These are phyloP conservation scores for Plestiodon gilberti DNA, from an alignment of 2,113 vertebrate genomes.

Conservation along the genomic window DNA sequence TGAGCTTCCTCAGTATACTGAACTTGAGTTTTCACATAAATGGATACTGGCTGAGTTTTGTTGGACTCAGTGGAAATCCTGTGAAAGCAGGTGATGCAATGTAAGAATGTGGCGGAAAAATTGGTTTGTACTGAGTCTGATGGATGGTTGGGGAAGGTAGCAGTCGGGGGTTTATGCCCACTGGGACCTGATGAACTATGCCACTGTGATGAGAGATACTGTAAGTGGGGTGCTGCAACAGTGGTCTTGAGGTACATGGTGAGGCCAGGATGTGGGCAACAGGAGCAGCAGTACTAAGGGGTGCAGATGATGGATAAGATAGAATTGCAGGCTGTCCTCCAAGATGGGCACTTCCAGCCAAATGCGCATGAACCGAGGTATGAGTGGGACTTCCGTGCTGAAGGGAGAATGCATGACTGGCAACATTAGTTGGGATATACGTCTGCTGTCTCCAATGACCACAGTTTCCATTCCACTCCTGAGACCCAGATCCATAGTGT, in stretches of 20 bases:
- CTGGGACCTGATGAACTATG: constrained; percentile 92
- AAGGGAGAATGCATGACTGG: constrained; percentile 88
- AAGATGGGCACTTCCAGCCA: constrained; percentile 76
- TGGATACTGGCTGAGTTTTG: constrained; percentile 97
- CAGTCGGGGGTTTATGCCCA: constrained; percentile 93
- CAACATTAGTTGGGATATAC: constrained; percentile 86
- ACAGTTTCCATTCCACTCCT: constrained; percentile 96
- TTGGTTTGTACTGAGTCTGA: constrained; percentile 93
- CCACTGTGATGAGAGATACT: constrained; percentile 85
- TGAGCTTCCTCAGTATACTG: constrained; percentile 69
- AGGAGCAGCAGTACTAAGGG: constrained; percentile 86
- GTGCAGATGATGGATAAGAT: constrained; percentile 85
- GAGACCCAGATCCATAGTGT: constrained; percentile 87
- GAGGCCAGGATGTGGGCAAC: constrained; percentile 95
- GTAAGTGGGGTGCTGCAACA: constrained; percentile 88
- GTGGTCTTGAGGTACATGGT: constrained; percentile 88
- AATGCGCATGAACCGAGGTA: constrained; percentile 82
- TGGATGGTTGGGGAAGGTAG: constrained; percentile 93
- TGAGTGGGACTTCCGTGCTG: constrained; percentile 92
- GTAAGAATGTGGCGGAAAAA: constrained; percentile 94
- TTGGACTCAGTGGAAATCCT: constrained; percentile 95
- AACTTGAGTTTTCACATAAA: constrained; percentile 86
- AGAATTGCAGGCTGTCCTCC: constrained; percentile 89
- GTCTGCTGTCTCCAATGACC: constrained; percentile 89
- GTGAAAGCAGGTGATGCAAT: constrained; percentile 94